Evolutionary conservation across 1,140 invertebrate genomes (phyloP).

Genomic region (Zaprionus vittiger): DNA sequence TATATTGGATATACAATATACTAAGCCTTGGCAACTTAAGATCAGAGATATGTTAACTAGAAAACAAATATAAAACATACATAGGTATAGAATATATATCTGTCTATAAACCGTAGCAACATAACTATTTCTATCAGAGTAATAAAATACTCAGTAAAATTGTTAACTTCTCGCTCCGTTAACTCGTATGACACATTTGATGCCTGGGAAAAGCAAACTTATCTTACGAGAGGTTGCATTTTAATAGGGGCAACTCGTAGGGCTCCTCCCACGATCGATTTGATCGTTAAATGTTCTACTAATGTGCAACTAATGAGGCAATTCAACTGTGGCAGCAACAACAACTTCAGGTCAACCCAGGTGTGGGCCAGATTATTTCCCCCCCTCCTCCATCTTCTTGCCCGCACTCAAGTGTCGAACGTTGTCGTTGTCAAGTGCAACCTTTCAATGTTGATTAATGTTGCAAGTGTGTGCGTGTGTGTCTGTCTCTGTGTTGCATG

Average conservation of each 20-base stretch:
- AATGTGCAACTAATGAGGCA: conserved; percentile 51
- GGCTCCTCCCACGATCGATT: conserved; percentile 19
- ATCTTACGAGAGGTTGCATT: background rate
- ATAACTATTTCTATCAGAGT: background rate
- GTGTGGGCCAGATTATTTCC: background rate
- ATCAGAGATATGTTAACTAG: too few species aligned
- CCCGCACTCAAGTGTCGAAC: conserved; percentile 48
- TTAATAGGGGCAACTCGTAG: background rate
- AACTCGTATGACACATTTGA: conserved; percentile 11
- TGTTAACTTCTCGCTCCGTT: conserved; percentile 1
- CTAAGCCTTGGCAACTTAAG: too few species aligned
- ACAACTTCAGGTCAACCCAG: background rate
- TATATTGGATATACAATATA: too few species aligned
- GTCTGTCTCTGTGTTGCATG: conserved; percentile 37
- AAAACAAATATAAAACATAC: too few species aligned
- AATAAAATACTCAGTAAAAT: background rate
- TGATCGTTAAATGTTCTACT: conserved; percentile 12
- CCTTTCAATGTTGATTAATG: conserved; percentile 80
- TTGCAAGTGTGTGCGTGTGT: conserved; percentile 1
- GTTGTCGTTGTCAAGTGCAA: conserved; percentile 36
- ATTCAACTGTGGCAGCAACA: conserved; percentile 34
- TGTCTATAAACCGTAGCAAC: background rate
- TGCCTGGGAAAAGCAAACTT: conserved; percentile 34
- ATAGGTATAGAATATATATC: too few species aligned
- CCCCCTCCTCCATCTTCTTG: background rate